Evolutionary conservation across 2,797 vertebrate species (phyloP).

Genomic region (Rhyacichthys aspro): DNA sequence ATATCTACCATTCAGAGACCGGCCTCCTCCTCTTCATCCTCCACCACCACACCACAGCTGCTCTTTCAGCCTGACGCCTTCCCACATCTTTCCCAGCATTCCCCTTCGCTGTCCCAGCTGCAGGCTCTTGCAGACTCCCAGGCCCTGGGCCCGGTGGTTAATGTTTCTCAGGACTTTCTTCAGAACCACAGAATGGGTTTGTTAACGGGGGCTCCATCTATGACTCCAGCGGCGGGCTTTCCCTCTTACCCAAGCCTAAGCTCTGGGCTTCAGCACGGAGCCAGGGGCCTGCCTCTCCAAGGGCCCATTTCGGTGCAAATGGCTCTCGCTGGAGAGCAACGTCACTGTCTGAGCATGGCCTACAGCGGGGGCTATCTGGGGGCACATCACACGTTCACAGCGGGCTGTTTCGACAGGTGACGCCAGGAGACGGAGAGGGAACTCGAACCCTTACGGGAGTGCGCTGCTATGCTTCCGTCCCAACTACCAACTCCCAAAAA

Average conservation of each 20-base stretch:
- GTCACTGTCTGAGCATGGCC: slow-evolving; percentile 81
- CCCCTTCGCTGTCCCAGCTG: slow-evolving; percentile 79
- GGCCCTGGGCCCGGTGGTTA: slow-evolving; percentile 81
- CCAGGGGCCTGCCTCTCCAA: slow-evolving; percentile 77
- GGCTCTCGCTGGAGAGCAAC: slow-evolving; percentile 79
- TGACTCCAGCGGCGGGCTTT: slow-evolving; percentile 63
- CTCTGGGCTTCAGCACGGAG: slow-evolving; percentile 65
- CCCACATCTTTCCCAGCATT: slow-evolving; percentile 77
- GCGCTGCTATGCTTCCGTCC: slow-evolving; percentile 39
- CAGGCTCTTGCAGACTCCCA: slow-evolving; percentile 82
- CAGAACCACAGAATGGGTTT: slow-evolving; percentile 81
- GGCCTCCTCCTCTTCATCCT: slow-evolving; percentile 65
- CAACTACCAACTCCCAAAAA: slow-evolving; percentile 54
- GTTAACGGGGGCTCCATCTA: slow-evolving; percentile 57
- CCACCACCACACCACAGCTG: slow-evolving; percentile 78
- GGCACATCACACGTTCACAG: slow-evolving; percentile 75
- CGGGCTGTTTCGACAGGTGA: slow-evolving; percentile 89
- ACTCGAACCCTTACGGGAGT: slow-evolving; percentile 49
- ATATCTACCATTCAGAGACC: slow-evolving; percentile 70
- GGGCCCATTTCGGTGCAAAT: slow-evolving; percentile 83
- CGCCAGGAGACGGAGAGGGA: slow-evolving; percentile 79
- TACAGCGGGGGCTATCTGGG: slow-evolving; percentile 85
- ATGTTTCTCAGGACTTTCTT: slow-evolving; percentile 84
- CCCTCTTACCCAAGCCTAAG: slow-evolving; percentile 73
- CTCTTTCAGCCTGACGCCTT: slow-evolving; percentile 84